Conservation (phyloP, 1,140 invertebrate species). For the Drosophila persimilis region DNA sequence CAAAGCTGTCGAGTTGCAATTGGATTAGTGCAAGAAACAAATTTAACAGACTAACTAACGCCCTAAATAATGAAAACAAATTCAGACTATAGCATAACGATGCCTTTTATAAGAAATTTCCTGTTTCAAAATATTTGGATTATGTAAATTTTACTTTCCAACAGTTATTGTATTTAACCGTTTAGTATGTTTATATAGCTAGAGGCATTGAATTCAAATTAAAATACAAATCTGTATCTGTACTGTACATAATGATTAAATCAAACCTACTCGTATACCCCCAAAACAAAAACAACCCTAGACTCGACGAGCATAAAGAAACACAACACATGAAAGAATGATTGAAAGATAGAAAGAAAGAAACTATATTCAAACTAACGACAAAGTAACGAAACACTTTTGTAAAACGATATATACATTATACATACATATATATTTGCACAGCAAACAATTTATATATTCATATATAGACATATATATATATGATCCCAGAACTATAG, state of each 20-base stretch:
- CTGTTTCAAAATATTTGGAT: conserved; percentile 33
- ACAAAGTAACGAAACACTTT: conserved; percentile 73
- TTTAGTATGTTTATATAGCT: conserved; percentile 55
- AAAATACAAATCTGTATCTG: no score
- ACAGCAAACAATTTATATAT: conserved; percentile 77
- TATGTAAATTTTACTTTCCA: conserved; percentile 59
- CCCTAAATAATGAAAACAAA: conserved; percentile 2
- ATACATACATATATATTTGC: conserved; percentile 80
- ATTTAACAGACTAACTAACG: neutral
- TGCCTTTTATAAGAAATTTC: conserved; percentile 68
- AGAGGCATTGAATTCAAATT: conserved; percentile 42
- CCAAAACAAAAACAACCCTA: conserved; percentile 10
- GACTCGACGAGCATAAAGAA: conserved; percentile 55
- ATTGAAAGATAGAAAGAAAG: conserved; percentile 5
- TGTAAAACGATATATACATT: conserved; percentile 80
- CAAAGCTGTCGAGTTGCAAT: conserved; percentile 26
- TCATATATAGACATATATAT: conserved; percentile 30
- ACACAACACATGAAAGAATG: conserved; percentile 43
- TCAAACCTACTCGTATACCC: conserved; percentile 49
- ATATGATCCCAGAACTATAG: conserved; percentile 58
- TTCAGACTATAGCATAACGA: conserved; percentile 25
- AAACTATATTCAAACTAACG: conserved; percentile 59
- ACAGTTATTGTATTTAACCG: conserved; percentile 14
- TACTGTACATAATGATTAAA: conserved; percentile 17
- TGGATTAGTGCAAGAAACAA: conserved; percentile 63